Percentiles rank a stretch among this genome's conserved stretches.
phyloP scores from a whole-genome alignment of 2,888 invertebrate genomes.

The Agrotis ipsilon region DNA sequence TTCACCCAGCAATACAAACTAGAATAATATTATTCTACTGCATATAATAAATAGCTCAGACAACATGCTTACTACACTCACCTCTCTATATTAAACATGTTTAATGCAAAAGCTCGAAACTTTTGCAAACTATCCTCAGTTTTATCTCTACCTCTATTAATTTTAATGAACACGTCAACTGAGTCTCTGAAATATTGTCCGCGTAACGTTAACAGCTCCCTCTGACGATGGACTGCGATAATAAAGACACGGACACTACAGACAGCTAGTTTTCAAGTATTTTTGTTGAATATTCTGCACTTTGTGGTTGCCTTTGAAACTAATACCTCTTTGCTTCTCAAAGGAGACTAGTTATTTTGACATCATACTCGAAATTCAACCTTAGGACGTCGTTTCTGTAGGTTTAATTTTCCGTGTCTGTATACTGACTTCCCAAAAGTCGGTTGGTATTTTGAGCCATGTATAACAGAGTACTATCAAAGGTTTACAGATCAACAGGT shows the following conservation, averaged over 20 bases:
- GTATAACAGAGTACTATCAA: constrained; percentile 11
- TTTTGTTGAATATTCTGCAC: not conserved
- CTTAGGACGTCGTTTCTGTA: no score
- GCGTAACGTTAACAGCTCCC: constrained; percentile 5
- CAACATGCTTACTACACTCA: not conserved
- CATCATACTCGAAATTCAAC: not conserved
- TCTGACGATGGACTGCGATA: constrained; percentile 6
- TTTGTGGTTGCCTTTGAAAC: constrained; percentile 10
- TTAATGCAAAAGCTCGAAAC: constrained; percentile 44
- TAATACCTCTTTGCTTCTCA: not conserved
- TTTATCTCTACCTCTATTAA: constrained; percentile 52
- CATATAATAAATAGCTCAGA: no score
- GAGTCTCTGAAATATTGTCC: constrained; percentile 39
- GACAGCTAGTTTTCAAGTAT: not conserved
- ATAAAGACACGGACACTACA: constrained; percentile 1
- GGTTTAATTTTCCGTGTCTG: not conserved
- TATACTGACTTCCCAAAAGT: not conserved
- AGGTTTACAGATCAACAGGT: constrained; percentile 34
- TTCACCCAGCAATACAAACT: no score
- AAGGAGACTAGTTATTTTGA: not conserved
- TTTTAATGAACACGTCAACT: constrained; percentile 61
- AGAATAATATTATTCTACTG: no score
- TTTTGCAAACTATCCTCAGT: constrained; percentile 48
- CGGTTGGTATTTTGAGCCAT: constrained; percentile 1
- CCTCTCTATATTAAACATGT: constrained; percentile 28